Percentiles rank a stretch among this genome's conserved stretches.
Evolutionary conservation across 2,113 vertebrate genomes (phyloP).

Genomic region (Calonectris borealis): DNA sequence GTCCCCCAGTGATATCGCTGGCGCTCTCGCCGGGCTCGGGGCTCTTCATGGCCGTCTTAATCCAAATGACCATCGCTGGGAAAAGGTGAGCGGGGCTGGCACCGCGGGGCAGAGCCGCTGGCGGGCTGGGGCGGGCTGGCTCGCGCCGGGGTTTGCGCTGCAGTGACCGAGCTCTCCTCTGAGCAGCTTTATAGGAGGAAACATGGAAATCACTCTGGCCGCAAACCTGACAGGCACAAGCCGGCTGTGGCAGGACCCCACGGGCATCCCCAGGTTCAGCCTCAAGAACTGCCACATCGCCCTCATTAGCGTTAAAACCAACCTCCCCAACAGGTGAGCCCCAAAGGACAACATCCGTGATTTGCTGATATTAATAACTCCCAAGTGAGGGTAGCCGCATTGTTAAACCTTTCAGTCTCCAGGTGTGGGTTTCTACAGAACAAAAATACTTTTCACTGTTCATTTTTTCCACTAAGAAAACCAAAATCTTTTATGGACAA

Average conservation of each 20-base stretch:
- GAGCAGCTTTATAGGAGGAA: slow-evolving; percentile 52
- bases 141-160: rapidly evolving
- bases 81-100: slow-evolving; percentile 26
- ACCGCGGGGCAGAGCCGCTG: rapidly evolving
- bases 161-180: neutral
- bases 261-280: neutral
- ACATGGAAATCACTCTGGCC: neutral
- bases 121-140: neutral
- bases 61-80: slow-evolving; percentile 27
- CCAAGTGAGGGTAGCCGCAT: neutral
- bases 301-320: neutral
- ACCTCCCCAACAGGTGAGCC: slow-evolving; percentile 51
- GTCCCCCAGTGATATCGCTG: neutral
- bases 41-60: neutral
- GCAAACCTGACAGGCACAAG: slow-evolving; percentile 4
- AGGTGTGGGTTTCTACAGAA: neutral
- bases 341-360: rapidly evolving
- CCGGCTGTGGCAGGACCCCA: neutral
- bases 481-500: neutral
- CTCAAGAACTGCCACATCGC: neutral
- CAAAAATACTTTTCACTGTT: neutral
- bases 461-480: neutral
- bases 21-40: neutral
- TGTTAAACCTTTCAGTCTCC: too few species aligned
- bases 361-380: rapidly evolving